Base-by-base conservation (phyloP, 2,797 vertebrate species). In the Premnoplex brunnescens region DNA sequence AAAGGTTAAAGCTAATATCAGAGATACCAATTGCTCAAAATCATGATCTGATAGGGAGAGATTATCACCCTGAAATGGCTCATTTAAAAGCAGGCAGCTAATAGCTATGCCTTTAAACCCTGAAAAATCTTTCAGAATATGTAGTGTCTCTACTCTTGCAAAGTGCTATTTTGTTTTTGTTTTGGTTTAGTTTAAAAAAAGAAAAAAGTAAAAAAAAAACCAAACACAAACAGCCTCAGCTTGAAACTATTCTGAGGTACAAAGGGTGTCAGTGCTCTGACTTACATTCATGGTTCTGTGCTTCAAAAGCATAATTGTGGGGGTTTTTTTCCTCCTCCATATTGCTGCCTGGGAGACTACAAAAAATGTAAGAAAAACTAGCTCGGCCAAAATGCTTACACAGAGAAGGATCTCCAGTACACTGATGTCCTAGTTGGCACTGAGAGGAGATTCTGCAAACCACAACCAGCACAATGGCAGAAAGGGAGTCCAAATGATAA, bases 31-130 rank as follows among this genome's bases (percentile, higher is more conserved):
- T 23, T 67, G 44, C 81, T 90, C 75, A 93, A 89, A 92, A 91
- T 64, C 69, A 73, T 30, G 13, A 91, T 64, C 85, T 93, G 80
- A 92, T 77, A 71, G 68, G 72, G 36, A 73, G 68, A 95, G 79
- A 93, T 93, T 91, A 94, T 86, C 56, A 67, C 46, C 36, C 41
- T 87, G 75, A 93, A 97, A 97, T 64, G 36, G 77, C 41, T 92
- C 12, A 12, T 64, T 92, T 91, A 72, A 92, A 93, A 91, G n/a
- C n/a, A 85, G 24, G 69, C 59, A 76, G 58, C 39, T 92, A 93
- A 84, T 75, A 86, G 92, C 60, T 66, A n/a, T 3, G 4, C 77
- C 87, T 69, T 89, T 69, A 85, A 88, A 56, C 46, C 8, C 62
- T 37, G 27, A 37, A 67, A 88, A 91, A 84, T 49, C n/a, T 43